Evolutionary conservation across 1,140 invertebrate genomes (phyloP), one percentile per base, ranked within the genome.

Genomic region (Aleiodes sp.): DNA sequence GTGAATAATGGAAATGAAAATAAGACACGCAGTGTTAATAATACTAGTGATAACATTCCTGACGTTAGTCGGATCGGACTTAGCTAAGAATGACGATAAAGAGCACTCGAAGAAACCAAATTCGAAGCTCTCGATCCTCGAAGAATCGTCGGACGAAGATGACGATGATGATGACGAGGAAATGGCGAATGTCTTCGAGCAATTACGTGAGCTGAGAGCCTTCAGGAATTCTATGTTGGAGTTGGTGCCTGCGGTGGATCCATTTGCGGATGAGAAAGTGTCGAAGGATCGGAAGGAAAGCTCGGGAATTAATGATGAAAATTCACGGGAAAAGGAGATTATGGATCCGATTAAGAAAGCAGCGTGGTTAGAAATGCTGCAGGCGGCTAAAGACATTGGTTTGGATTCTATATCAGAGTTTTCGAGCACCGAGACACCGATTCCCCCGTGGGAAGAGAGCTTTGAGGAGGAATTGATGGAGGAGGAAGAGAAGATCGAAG

Each of bases 401-500:
- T n/a, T 70, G 0, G 60, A 66, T 12, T 21, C 65, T n/a, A 26
- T 71, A 4, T 37, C 59, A 1, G 26, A 6, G 9, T 33, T 68
- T n/a, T 29, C 57, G 0, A 63, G 21, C n/a, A 12, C 26, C 4
- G 67, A 63, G 2, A 62, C 68, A 24, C 14, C 43, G 12, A 2
- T 37, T 16, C 4, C 35, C 3, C 6, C 21, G 2, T 80, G 78
- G 78, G 71, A 70, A 0, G 72, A 78, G 19, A 76, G 78, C 6
- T 70, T 62, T 4, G 70, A 68, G 52, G 86, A 88, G 65, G 83
- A 87, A 7, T 77, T 79, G 35, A 73, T 81, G 10, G 84, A 87
- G n/a, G 39, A 66, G 57, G 86, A 88, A 57, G 84, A 87, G 4
- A 52, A 68, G 57, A 75, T 81, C 21, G 82, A 84, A 70, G 84